Percentiles rank a stretch among this genome's conserved stretches.
Conservation (phyloP, 2,888 invertebrate genomes). For the Labia minor region DNA sequence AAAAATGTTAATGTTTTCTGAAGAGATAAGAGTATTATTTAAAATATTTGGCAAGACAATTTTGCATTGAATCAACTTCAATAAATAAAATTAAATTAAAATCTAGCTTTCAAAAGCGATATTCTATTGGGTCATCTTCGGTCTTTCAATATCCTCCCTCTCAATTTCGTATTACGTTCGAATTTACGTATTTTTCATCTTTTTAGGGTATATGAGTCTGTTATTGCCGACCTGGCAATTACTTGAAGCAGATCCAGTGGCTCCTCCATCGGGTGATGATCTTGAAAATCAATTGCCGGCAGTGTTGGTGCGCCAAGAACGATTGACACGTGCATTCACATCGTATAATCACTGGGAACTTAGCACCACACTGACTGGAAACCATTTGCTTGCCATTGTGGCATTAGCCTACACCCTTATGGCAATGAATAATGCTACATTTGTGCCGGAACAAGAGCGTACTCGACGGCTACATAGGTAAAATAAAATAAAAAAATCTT, state of each 20-base stretch:
- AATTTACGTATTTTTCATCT: too few species aligned
- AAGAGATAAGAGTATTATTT: too few species aligned
- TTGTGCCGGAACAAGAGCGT: constrained; percentile 77
- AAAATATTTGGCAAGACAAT: too few species aligned
- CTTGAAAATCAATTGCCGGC: constrained; percentile 49
- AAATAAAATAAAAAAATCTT: not conserved
- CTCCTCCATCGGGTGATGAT: constrained; percentile 17
- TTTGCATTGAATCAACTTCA: too few species aligned
- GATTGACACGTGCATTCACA: constrained; percentile 69
- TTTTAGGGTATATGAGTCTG: constrained; percentile 75
- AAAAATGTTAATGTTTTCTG: too few species aligned
- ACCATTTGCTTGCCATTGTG: constrained; percentile 88
- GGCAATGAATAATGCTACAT: constrained; percentile 94
- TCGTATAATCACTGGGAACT: constrained; percentile 91
- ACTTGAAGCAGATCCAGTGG: constrained; percentile 26
- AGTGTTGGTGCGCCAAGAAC: constrained; percentile 63
- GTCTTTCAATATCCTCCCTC: too few species aligned
- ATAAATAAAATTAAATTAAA: too few species aligned
- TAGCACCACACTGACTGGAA: constrained; percentile 87
- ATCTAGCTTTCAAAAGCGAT: too few species aligned
- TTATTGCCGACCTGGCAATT: constrained; percentile 81
- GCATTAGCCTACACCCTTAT: constrained; percentile 92
- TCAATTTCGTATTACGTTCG: too few species aligned
- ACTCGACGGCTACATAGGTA: constrained; percentile 64
- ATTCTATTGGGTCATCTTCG: too few species aligned